Evolutionary conservation across 2,888 invertebrate species (phyloP), one percentile per base, ranked within the genome.

Genomic region (Brenthis ino): DNA sequence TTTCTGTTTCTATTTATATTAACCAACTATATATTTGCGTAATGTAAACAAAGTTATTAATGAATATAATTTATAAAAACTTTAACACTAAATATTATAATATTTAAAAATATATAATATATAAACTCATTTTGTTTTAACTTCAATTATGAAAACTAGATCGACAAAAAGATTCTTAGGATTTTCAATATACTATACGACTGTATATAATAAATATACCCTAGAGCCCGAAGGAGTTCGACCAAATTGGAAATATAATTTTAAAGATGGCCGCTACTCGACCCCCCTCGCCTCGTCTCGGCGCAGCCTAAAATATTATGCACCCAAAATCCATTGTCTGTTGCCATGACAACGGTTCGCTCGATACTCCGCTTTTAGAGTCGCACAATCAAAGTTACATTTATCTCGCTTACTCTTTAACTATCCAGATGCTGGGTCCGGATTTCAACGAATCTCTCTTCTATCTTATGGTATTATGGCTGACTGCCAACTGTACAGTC

Each of bases 281-380:
- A 84, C 81, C 76, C 79, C 83, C 73, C 84, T 81, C 82, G 77
- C 81, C 76, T 80, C 82, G 72, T 80, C 85, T 85, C 85, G 85
- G 82, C 91, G 89, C 87, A 89, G 87, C 90, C 90, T 91, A 93
- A 93, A 93, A 93, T 93, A 93, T 93, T 93, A 93, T 93, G 93
- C 93, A 93, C 93, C 93, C 93, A 86, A 93, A 93, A 93, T 85
- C 92, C 92, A 91, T 92, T 93, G 92, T 92, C 93, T 91, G 93
- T 93, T 93, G 81, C 90, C 86, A 92, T 92, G 89, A 86, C 91
- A 84, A 93, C 93, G 81, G 77, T 69, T 85, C 92, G 92, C 91
- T 91, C 93, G 88, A 93, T 93, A 92, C 85, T 82, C 76, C 77
- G 78, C 77, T 79, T 82, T 85, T 80, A 82, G 82, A 84, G 84